phyloP scores from a whole-genome alignment of 2,113 vertebrate genomes.

The Chloebia gouldiae region DNA sequence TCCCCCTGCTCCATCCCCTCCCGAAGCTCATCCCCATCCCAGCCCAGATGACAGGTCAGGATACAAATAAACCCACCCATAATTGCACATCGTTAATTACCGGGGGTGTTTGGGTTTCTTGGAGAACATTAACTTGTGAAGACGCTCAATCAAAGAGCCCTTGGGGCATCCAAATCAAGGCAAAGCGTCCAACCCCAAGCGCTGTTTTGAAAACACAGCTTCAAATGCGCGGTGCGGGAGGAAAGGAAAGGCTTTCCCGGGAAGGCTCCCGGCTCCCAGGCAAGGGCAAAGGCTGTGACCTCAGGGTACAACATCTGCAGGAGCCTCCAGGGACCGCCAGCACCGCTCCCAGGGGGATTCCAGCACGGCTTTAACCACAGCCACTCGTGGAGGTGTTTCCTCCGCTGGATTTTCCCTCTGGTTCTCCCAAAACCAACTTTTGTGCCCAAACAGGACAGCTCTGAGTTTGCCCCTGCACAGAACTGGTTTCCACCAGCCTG shows the following conservation, averaged over 20 bases:
- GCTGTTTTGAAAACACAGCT: slow-evolving; percentile 11
- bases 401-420: accelerated
- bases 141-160: neutral
- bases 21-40: neutral
- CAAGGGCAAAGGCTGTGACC: neutral
- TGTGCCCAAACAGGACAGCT: accelerated
- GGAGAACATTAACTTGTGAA: neutral
- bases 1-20: neutral
- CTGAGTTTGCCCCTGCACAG: neutral
- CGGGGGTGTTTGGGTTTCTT: neutral
- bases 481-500: neutral
- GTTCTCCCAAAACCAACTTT: neutral
- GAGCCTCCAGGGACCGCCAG: neutral
- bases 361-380: neutral
- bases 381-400: neutral
- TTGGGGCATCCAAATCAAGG: neutral
- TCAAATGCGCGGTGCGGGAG: neutral
- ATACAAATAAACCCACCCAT: neutral
- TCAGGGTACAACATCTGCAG: neutral
- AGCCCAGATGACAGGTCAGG: neutral
- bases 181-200: neutral
- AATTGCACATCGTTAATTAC: neutral
- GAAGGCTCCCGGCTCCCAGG: neutral
- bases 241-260: neutral
- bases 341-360: neutral